These are phyloP conservation scores for Venturia canescens DNA, from an alignment of 1,140 invertebrate species.

Conservation along the genomic window DNA sequence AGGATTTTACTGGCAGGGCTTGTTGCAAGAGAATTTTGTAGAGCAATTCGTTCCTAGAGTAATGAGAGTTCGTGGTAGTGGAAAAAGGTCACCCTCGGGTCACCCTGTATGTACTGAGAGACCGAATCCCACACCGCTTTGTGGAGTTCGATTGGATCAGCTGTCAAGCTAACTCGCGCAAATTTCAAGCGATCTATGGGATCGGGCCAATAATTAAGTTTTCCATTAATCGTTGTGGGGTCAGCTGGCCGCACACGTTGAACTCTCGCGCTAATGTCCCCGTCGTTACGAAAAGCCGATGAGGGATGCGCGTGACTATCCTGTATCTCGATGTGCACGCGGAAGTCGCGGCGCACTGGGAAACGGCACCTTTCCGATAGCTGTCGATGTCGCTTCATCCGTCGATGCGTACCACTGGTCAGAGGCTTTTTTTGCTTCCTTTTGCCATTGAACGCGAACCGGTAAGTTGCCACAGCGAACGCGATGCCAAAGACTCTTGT, in stretches of 20 bases:
- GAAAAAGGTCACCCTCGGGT: too few species aligned
- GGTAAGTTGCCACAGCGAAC: not conserved
- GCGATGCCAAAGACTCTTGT: too few species aligned
- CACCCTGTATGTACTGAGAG: not conserved
- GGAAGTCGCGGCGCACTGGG: not conserved
- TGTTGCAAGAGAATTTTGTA: too few species aligned
- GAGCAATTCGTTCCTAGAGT: too few species aligned
- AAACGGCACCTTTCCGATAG: not conserved
- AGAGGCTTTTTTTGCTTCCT: not conserved
- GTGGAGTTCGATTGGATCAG: not conserved
- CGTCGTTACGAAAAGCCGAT: not conserved
- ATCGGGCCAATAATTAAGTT: slow-evolving; percentile 68
- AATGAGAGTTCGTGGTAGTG: too few species aligned
- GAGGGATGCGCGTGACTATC: not conserved
- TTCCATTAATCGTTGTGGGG: slow-evolving; percentile 69
- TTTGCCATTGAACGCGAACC: not conserved
- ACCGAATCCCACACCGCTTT: slow-evolving; percentile 1
- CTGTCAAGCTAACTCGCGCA: slow-evolving; percentile 5
- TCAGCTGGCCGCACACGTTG: slow-evolving; percentile 66
- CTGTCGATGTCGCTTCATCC: not conserved
- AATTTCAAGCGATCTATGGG: slow-evolving; percentile 21
- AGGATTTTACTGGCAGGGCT: too few species aligned
- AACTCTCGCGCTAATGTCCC: slow-evolving; percentile 38
- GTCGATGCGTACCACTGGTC: not conserved
- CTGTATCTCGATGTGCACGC: not conserved